Conservation (phyloP, 2,797 vertebrate genomes). For the Enteromius viviparus region DNA sequence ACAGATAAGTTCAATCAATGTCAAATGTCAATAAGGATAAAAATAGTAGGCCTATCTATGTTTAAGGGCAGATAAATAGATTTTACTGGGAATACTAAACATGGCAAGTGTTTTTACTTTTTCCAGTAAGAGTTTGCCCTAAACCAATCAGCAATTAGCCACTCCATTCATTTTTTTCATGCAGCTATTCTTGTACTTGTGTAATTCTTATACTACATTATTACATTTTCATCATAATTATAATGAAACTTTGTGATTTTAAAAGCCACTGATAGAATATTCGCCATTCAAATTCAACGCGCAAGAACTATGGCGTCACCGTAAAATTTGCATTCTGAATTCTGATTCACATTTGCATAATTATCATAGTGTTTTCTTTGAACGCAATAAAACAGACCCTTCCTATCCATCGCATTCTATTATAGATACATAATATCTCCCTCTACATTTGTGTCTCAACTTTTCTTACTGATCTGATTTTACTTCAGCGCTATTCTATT, state of each 20-base stretch:
- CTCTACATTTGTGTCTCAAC: background rate
- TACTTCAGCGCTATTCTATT: background rate
- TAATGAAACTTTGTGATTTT: background rate
- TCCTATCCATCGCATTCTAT: background rate
- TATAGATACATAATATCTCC: background rate
- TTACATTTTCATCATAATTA: background rate
- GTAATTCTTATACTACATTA: background rate
- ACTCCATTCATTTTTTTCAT: background rate
- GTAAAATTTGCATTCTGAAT: background rate
- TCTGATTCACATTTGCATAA: background rate
- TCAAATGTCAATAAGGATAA: background rate
- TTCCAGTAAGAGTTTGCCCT: background rate
- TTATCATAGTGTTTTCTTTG: background rate
- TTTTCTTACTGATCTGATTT: background rate
- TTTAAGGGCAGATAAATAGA: slow-evolving; percentile 3
- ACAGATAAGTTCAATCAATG: slow-evolving; percentile 16
- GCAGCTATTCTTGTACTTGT: too few relatives aligned
- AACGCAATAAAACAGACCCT: background rate
- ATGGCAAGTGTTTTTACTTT: background rate
- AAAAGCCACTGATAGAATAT: background rate
- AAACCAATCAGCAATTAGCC: background rate
- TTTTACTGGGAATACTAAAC: background rate
- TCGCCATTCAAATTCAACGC: background rate
- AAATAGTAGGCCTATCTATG: background rate
- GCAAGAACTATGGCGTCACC: background rate